These are phyloP conservation scores for Drosophila pachea DNA, from an alignment of 1,140 invertebrate genomes.

Conservation along the genomic window DNA sequence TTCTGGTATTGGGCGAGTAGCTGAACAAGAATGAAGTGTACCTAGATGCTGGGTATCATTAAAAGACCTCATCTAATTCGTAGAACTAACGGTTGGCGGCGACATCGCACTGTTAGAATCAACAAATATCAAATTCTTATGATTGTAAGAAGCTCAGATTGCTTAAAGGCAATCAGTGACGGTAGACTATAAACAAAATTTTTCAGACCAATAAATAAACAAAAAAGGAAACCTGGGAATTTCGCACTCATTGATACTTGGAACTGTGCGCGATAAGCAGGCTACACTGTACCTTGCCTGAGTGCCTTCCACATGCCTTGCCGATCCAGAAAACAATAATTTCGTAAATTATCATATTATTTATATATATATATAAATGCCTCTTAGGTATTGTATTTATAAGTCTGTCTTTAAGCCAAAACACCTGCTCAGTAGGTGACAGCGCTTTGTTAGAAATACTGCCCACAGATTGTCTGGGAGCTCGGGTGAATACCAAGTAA, in stretches of 20 bases:
- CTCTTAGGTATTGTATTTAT: not conserved
- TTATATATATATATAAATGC: constrained; percentile 1
- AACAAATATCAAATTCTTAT: constrained; percentile 86
- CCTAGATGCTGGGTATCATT: constrained; percentile 83
- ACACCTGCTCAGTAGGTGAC: constrained; percentile 36
- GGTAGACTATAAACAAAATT: too few relatives aligned
- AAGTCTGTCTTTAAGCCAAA: not conserved
- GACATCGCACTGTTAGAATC: constrained; percentile 84
- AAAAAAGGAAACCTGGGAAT: too few relatives aligned
- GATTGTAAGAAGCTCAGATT: too few relatives aligned
- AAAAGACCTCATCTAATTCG: constrained; percentile 83
- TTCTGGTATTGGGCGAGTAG: constrained; percentile 84
- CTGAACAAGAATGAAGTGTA: constrained; percentile 85
- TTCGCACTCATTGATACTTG: too few relatives aligned
- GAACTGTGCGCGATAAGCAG: too few relatives aligned
- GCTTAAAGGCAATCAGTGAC: too few relatives aligned
- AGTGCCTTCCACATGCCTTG: too few relatives aligned
- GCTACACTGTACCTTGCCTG: too few relatives aligned
- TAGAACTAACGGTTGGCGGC: constrained; percentile 83
- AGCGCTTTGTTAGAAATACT: constrained; percentile 24
- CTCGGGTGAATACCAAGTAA: constrained; percentile 30
- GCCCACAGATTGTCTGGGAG: not conserved
- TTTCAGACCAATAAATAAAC: too few relatives aligned
- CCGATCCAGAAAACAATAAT: not conserved
- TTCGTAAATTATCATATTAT: constrained; percentile 8